Evolutionary conservation across 2,888 invertebrate species (phyloP).

Genomic region (Caenorhabditis zanzibari): DNA sequence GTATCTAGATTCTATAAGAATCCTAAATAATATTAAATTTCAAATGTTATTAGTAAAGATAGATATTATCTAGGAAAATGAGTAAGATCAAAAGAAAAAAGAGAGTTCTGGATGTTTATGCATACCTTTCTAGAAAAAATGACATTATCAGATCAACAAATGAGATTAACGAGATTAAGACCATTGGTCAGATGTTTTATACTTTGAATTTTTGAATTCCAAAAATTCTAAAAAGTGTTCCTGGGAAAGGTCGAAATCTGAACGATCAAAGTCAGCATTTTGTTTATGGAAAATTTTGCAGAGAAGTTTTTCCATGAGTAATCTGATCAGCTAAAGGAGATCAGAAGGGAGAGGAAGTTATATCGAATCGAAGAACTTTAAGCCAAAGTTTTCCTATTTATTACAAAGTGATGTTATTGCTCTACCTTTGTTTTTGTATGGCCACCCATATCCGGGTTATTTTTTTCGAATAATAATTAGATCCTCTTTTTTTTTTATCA

Average conservation of each 20-base stretch:
- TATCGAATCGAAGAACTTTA: neutral
- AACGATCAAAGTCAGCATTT: neutral
- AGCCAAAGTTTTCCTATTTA: neutral
- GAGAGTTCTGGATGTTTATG: constrained; percentile 17
- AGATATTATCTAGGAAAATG: no score
- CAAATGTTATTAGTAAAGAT: no score
- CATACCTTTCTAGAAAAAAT: neutral
- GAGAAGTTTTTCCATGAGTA: neutral
- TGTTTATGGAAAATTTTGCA: neutral
- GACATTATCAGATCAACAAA: constrained; percentile 16
- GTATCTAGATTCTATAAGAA: neutral
- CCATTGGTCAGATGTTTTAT: neutral
- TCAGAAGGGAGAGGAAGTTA: neutral
- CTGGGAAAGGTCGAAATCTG: constrained; percentile 3
- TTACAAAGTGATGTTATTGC: constrained; percentile 1
- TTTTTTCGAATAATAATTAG: constrained; percentile 18
- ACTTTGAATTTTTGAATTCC: neutral
- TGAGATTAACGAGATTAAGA: constrained; percentile 33
- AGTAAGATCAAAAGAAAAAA: neutral
- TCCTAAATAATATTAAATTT: no score
- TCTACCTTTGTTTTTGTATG: constrained; percentile 9
- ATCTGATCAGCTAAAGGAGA: neutral
- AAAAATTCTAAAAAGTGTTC: neutral
- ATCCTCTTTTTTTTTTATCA: neutral
- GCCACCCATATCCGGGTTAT: neutral